Evolutionary conservation across 35 echinoderm and acorn worm genomes (phyloP), one percentile per base, ranked within the genome.

Genomic region (Apostichopus californicus): DNA sequence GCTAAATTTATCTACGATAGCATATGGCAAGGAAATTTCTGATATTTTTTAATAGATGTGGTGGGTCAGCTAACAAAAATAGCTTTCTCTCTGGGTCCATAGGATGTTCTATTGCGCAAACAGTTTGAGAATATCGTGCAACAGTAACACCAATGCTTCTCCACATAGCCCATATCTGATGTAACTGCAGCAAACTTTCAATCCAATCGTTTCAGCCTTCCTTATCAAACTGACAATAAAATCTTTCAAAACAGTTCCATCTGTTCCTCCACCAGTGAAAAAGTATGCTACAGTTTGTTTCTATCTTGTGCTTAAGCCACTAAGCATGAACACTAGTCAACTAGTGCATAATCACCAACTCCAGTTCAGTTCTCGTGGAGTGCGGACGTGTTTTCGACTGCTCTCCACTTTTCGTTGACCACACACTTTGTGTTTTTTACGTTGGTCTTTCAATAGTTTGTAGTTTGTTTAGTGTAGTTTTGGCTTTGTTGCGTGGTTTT

Each of bases 291-390:
- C 46, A 81, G 78, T 81, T 81, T 83, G 80, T 20, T 83, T 83
- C 80, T 55, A 83, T 26, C 80, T 53, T 83, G 80, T 83, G 46
- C 80, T 54, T 83, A 83, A 83, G 28, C 80, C 80, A 83, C 80
- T 83, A 14, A 54, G 8, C 80, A 83, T 54, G 34, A 80, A 24
- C 23, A 80, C 78, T 80, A n/a, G n/a, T n/a, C n/a, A n/a, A n/a
- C n/a, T n/a, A 80, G 34, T 24, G 24, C 78, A 80, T 80, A 80
- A 6, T 80, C 78, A 80, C 34, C 78, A 24, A 80, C n/a, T 17
- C 70, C 70, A 18, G 70, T n/a, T n/a, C n/a, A n/a, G n/a, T n/a
- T n/a, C n/a, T n/a, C n/a, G n/a, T n/a, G n/a, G n/a, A n/a, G n/a
- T n/a, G n/a, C n/a, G n/a, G n/a, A n/a, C n/a, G n/a, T n/a, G n/a